These are phyloP conservation scores for Mus minutoides DNA, from an alignment of 2,797 vertebrate genomes.

Conservation along the genomic window DNA sequence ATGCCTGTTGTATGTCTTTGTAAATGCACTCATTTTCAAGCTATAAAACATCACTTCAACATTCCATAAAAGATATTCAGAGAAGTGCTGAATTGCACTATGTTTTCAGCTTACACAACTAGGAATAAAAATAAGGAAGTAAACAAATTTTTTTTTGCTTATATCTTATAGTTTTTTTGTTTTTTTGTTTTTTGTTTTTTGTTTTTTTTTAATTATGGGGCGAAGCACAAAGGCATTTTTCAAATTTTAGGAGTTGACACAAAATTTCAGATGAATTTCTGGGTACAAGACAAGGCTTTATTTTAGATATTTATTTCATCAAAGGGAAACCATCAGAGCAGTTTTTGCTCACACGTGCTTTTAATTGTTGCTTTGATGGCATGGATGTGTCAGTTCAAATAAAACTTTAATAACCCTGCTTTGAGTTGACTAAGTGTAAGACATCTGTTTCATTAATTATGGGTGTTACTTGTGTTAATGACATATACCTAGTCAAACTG, in stretches of 20 bases:
- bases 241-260: not conserved
- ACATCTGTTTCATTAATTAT: constrained; percentile 31
- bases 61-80: not conserved
- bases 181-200: not conserved
- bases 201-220: constrained; percentile 9
- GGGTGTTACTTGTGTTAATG: constrained; percentile 5
- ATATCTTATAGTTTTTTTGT: not conserved
- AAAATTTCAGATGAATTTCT: constrained; percentile 55
- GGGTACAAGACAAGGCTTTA: not conserved
- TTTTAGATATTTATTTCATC: constrained; percentile 60
- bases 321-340: constrained; percentile 27
- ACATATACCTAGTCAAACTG: not conserved
- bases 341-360: constrained; percentile 37
- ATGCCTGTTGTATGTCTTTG: not conserved
- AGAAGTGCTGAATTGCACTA: not conserved
- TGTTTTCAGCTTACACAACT: not conserved
- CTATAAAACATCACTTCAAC: not conserved
- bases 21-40: not conserved
- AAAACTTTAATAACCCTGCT: constrained; percentile 41
- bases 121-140: constrained; percentile 7
- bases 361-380: constrained; percentile 59
- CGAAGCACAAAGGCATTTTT: not conserved
- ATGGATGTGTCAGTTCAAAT: constrained; percentile 46
- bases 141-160: not conserved
- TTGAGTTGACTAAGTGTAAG: constrained; percentile 51